phyloP scores from a whole-genome alignment of 2,888 invertebrate species.

The Nemoura dubitans region DNA sequence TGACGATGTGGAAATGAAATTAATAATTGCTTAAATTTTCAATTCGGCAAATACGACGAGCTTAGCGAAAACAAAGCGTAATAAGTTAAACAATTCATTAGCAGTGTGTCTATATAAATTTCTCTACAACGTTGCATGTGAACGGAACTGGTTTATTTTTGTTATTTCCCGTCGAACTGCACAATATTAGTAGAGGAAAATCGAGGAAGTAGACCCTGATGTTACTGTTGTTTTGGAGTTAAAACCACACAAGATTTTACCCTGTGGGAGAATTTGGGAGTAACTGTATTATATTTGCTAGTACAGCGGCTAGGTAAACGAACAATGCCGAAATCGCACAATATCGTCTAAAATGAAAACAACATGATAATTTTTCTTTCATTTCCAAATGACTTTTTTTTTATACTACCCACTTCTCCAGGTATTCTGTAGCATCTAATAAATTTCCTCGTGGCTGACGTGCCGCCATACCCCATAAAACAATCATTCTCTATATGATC shows the following conservation, averaged over 20 bases:
- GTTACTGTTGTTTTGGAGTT: background rate
- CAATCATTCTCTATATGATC: no score
- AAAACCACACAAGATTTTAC: background rate
- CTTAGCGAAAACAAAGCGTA: background rate
- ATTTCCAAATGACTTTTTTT: no score
- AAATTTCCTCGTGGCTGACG: no score
- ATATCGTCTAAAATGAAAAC: no score
- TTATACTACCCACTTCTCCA: no score
- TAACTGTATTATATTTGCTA: no score
- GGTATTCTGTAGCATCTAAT: no score
- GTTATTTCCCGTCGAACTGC: background rate
- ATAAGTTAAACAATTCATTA: background rate
- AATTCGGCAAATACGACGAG: background rate
- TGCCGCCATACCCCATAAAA: no score
- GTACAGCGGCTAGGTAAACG: no score
- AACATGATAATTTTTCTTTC: no score
- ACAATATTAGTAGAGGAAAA: background rate
- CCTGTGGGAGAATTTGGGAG: background rate
- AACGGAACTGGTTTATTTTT: background rate
- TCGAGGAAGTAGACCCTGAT: background rate
- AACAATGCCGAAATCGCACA: no score
- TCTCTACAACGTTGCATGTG: background rate
- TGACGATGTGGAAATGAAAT: slow-evolving; percentile 1
- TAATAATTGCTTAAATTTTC: background rate
- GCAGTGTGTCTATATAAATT: background rate